phyloP scores from a whole-genome alignment of 1,140 invertebrate genomes.

The Rhagoletis zephyria region DNA sequence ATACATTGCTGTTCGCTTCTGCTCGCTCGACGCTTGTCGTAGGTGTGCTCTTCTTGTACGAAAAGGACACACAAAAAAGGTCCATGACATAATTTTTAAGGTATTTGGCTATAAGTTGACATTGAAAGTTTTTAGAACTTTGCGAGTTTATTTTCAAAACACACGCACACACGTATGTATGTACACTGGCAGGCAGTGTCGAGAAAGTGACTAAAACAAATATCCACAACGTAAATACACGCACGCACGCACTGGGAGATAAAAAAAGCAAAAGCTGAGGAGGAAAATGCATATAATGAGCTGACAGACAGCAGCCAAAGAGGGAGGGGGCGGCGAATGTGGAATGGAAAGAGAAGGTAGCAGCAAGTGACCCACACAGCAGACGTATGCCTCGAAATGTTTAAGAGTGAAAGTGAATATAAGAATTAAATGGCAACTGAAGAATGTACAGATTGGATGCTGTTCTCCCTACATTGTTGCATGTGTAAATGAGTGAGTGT shows the following conservation, averaged over 20 bases:
- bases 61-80: neutral
- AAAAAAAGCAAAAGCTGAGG: neutral
- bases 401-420: neutral
- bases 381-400: neutral
- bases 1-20: too few relatives aligned
- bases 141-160: constrained; percentile 6
- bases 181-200: too few relatives aligned
- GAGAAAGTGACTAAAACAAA: neutral
- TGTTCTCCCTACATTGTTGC: neutral
- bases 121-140: constrained; percentile 50
- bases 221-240: neutral
- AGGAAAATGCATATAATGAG: neutral
- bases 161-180: neutral
- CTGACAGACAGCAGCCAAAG: neutral
- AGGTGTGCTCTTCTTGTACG: too few relatives aligned
- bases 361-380: neutral
- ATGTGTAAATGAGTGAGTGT: neutral
- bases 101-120: constrained; percentile 21
- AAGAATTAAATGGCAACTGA: constrained; percentile 12
- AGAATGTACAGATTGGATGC: neutral
- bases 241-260: neutral
- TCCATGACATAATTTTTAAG: constrained; percentile 45
- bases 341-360: neutral
- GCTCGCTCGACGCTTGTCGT: too few relatives aligned
- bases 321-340: neutral